phyloP scores from a whole-genome alignment of 2,113 vertebrate genomes.

The Lagenorhynchus albirostris region DNA sequence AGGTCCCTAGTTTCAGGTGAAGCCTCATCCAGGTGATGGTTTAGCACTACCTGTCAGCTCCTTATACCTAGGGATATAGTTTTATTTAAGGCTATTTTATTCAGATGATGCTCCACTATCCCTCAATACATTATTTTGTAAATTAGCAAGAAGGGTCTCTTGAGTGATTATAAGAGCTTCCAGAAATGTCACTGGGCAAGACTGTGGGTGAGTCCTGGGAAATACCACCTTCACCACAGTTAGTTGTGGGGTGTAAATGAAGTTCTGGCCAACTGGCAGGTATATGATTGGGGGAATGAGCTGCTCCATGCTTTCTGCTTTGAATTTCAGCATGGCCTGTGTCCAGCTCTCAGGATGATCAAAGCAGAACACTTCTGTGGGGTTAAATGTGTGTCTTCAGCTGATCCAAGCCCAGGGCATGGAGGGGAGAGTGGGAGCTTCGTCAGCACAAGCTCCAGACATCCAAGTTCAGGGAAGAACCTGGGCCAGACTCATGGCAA shows the following conservation, averaged over 20 bases:
- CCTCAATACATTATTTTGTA: background rate
- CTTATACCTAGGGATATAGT: background rate
- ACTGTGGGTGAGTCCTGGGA: background rate
- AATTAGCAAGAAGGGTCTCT: background rate
- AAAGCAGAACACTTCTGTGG: background rate
- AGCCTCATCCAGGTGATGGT: background rate
- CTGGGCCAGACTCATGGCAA: background rate
- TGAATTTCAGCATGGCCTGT: background rate
- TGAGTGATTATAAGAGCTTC: background rate
- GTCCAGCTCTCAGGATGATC: background rate
- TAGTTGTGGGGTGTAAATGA: background rate
- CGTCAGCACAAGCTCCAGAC: background rate
- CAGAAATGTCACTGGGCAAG: background rate
- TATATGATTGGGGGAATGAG: background rate
- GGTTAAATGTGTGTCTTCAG: background rate
- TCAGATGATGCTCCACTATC: background rate
- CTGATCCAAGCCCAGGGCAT: background rate
- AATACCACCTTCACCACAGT: background rate
- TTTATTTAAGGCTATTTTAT: background rate
- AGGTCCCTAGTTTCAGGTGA: background rate
- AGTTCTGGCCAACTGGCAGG: background rate
- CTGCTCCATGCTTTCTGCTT: background rate
- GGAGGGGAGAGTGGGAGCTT: background rate
- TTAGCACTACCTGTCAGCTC: background rate
- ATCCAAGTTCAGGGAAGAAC: background rate